Evolutionary conservation across 2,888 invertebrate genomes (phyloP), one percentile per base, ranked within the genome.

Genomic region (Rugalucina vietnamica): DNA sequence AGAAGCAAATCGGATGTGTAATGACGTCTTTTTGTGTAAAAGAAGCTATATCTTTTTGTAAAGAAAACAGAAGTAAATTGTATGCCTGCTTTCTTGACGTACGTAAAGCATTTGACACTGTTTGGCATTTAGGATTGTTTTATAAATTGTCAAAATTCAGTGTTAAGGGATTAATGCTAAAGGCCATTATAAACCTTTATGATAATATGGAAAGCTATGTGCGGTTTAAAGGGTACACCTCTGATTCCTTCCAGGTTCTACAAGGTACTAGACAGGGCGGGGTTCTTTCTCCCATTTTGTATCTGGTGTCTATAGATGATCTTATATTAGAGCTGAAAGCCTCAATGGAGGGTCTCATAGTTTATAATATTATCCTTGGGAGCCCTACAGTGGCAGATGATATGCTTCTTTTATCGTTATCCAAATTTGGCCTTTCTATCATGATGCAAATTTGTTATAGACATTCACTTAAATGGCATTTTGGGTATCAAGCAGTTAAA

Each of bases 91-190:
- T 72, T 50, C n/a, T 83, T 34, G 79, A 82, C 34, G 77, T 78
- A 2, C 36, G 72, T 21, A 82, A 77, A 50, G 81, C 76, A 5
- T 81, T 76, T 50, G 76, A 76, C 34, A 32, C 50, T 57, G 81
- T 81, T 32, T 79, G 72, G 82, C 78, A 83, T 37, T 37, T 73
- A n/a, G 82, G 79, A 3, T 54, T 82, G 27, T 60, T 79, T 18
- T 74, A 37, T 27, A 82, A 85, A 72, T 36, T 82, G 18, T 34
- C 32, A 1, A 2, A 10, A 12, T 34, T 34, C 18, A 14, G 65
- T 34, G 34, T 65, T 4, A 3, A 65, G 34, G 32, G 34, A 21
- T 34, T 18, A 5, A 14, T 65, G 1, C 65, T 65, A 1, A 2
- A 34, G 18, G 4, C 21, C 21, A 65, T 65, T 3, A 65, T 65